These are phyloP conservation scores for Menura novaehollandiae DNA, from an alignment of 2,113 vertebrate species.

Conservation along the genomic window DNA sequence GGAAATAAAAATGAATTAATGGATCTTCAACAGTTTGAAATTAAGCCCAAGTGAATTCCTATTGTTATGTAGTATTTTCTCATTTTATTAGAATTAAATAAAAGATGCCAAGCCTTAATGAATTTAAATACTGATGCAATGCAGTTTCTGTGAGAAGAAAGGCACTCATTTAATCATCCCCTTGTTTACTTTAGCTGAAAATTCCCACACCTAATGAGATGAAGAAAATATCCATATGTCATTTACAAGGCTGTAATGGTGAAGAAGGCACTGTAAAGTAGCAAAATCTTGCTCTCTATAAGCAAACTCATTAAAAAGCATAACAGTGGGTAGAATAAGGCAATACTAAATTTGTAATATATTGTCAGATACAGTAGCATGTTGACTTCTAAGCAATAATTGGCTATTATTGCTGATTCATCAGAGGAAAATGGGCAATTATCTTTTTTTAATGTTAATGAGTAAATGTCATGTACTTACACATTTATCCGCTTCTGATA, in stretches of 20 bases:
- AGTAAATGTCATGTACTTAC: background rate
- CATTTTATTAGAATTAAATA: conserved; percentile 11
- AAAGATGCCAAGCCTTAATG: background rate
- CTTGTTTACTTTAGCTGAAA: background rate
- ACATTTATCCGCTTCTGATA: background rate
- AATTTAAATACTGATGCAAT: background rate
- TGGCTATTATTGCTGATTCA: background rate
- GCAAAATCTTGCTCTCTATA: background rate
- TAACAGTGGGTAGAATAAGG: background rate
- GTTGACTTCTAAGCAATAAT: background rate
- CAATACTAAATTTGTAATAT: background rate
- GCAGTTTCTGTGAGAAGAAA: background rate
- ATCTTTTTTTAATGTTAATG: background rate
- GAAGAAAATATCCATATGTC: background rate
- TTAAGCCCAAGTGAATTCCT: conserved; percentile 6
- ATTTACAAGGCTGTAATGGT: background rate
- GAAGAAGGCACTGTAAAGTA: background rate
- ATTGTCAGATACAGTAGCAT: background rate
- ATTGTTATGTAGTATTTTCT: background rate
- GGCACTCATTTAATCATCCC: background rate
- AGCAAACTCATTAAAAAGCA: background rate
- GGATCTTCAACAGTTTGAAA: background rate
- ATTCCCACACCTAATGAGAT: background rate
- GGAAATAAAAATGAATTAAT: conserved; percentile 12
- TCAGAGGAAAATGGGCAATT: background rate